Evolutionary conservation across 2,113 vertebrate species (phyloP).

Genomic region (Salvelinus namaycush): DNA sequence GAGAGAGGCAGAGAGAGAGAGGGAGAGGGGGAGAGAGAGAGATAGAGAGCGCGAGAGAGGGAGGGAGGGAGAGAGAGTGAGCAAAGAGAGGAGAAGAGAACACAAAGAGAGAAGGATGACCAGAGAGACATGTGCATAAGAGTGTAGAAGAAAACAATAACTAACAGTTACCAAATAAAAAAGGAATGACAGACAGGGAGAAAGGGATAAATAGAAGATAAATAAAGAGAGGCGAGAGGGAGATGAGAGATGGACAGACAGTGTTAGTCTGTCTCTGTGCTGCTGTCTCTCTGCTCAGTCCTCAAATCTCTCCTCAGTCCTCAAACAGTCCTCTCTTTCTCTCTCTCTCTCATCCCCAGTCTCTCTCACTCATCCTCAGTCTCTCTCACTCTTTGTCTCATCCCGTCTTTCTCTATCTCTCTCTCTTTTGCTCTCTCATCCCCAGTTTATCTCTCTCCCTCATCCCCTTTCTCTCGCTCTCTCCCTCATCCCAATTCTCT

Average conservation of each 20-base stretch:
- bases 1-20: slow-evolving; percentile 3
- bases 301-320: not conserved
- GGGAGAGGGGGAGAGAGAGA: not conserved
- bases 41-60: not conserved
- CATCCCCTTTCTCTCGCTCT: too few relatives aligned
- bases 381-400: too few relatives aligned
- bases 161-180: not conserved
- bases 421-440: too few relatives aligned
- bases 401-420: too few relatives aligned
- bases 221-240: slow-evolving; percentile 54
- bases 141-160: slow-evolving; percentile 1
- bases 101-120: not conserved
- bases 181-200: not conserved
- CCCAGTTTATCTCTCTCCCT: too few relatives aligned
- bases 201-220: slow-evolving; percentile 52
- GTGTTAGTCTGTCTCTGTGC: not conserved
- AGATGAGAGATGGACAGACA: slow-evolving; percentile 60
- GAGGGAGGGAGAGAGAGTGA: not conserved
- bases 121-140: slow-evolving; percentile 41
- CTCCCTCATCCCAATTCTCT: too few relatives aligned
- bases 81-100: not conserved
- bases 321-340: too few relatives aligned
- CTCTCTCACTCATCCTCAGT: too few relatives aligned
- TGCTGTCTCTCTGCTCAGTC: slow-evolving; percentile 25
- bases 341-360: too few relatives aligned